Conservation (phyloP, 2,888 invertebrate genomes). For the Leptothorax acervorum region DNA sequence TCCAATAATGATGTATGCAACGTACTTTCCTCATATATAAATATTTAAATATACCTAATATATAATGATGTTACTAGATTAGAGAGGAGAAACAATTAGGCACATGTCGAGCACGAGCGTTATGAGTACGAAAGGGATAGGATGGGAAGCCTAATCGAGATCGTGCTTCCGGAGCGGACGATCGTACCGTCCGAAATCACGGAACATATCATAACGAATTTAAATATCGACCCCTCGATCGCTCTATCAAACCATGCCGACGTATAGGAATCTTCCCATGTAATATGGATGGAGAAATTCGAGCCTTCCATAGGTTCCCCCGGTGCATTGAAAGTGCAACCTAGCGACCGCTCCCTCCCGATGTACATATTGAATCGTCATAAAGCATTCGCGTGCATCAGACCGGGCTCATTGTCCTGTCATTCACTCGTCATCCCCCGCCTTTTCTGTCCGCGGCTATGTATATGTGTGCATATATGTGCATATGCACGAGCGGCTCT, state of each 20-base stretch:
- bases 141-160: conserved; percentile 35
- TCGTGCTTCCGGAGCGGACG: conserved; percentile 64
- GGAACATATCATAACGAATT: conserved; percentile 54
- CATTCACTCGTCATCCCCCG: conserved; percentile 85
- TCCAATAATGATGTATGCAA: not conserved
- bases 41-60: not conserved
- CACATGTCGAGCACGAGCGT: not conserved
- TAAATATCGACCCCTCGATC: conserved; percentile 62
- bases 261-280: conserved; percentile 20
- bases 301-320: conserved; percentile 58
- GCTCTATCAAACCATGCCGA: conserved; percentile 33
- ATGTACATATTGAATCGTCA: conserved; percentile 84
- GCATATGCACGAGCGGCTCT: conserved; percentile 56
- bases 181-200: conserved; percentile 52
- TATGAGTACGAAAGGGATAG: not conserved
- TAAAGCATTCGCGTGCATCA: conserved; percentile 85
- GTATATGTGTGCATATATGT: conserved; percentile 31
- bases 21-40: not conserved
- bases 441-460: conserved; percentile 65
- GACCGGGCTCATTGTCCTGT: conserved; percentile 84
- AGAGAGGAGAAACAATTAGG: not conserved
- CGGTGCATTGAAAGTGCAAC: conserved; percentile 74
- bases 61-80: conserved; percentile 1
- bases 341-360: conserved; percentile 52
- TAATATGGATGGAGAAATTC: conserved; percentile 62